Conservation (phyloP, 2,888 invertebrate genomes). For the Drosophila yooni region DNA sequence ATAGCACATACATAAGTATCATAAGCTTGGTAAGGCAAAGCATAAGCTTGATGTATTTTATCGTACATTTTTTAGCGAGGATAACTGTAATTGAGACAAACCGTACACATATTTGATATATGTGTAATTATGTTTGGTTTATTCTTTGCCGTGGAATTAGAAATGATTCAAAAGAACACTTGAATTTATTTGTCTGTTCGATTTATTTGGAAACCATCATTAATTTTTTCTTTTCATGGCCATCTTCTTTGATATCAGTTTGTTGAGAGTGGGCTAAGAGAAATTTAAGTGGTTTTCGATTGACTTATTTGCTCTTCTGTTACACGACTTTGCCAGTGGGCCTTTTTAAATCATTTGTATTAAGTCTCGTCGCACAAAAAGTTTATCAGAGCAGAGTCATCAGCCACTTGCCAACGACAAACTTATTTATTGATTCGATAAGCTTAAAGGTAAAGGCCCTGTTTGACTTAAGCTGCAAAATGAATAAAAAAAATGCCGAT, state of each 20-base stretch:
- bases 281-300: slow-evolving; percentile 68
- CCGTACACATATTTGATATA: slow-evolving; percentile 22
- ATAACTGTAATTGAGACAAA: slow-evolving; percentile 20
- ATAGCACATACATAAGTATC: neutral
- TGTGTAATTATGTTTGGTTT: slow-evolving; percentile 37
- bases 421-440: slow-evolving; percentile 39
- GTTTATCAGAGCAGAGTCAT: slow-evolving; percentile 16
- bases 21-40: neutral
- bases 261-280: slow-evolving; percentile 19
- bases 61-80: neutral
- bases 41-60: neutral
- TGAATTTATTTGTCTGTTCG: slow-evolving; percentile 21
- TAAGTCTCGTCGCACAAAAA: slow-evolving; percentile 20
- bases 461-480: slow-evolving; percentile 17
- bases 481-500: slow-evolving; percentile 10
- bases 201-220: slow-evolving; percentile 39
- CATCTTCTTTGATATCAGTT: slow-evolving; percentile 45
- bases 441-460: slow-evolving; percentile 26
- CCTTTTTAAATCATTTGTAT: slow-evolving; percentile 24
- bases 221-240: slow-evolving; percentile 46
- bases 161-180: slow-evolving; percentile 34
- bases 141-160: neutral
- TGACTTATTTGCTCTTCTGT: slow-evolving; percentile 63
- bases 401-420: slow-evolving; percentile 6
- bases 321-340: slow-evolving; percentile 13